Percentiles rank a stretch among this genome's conserved stretches.
Evolutionary conservation across 35 echinoderm and acorn worm species (phyloP).

Genomic region (Ophioderma brevispina): DNA sequence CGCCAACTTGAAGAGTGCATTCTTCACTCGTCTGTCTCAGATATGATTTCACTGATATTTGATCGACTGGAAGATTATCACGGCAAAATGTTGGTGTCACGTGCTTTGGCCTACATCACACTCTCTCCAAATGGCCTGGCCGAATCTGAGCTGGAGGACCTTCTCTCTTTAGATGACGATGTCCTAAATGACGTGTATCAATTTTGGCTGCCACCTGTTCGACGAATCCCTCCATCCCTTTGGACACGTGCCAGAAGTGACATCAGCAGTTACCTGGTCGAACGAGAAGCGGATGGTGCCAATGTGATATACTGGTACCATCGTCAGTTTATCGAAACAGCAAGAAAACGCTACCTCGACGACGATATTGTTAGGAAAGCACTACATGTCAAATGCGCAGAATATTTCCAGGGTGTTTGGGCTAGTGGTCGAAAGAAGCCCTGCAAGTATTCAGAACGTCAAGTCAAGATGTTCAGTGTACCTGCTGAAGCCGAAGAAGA

Average conservation of each 20-base stretch:
- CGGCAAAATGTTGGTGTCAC: slow-evolving; percentile 66
- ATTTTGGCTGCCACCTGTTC: slow-evolving; percentile 85
- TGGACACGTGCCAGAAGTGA: slow-evolving; percentile 78
- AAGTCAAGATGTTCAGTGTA: slow-evolving; percentile 40
- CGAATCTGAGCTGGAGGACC: slow-evolving; percentile 70
- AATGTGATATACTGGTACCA: slow-evolving; percentile 86
- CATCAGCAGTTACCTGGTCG: slow-evolving; percentile 60
- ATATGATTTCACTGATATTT: slow-evolving; percentile 56
- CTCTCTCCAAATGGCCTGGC: slow-evolving; percentile 57
- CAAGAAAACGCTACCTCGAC: slow-evolving; percentile 40
- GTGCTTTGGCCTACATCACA: slow-evolving; percentile 74
- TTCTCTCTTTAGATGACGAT: slow-evolving; percentile 81
- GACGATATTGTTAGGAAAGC: background rate
- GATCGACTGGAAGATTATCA: slow-evolving; percentile 74
- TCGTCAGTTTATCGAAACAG: slow-evolving; percentile 83
- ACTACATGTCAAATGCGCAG: slow-evolving; percentile 46
- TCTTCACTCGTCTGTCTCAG: slow-evolving; percentile 39
- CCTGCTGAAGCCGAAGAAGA: too few species aligned
- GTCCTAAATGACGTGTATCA: slow-evolving; percentile 86
- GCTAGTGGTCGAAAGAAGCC: slow-evolving; percentile 59
- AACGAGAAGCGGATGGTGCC: slow-evolving; percentile 81
- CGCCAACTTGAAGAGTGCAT: slow-evolving; percentile 18
- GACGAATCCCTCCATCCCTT: slow-evolving; percentile 78
- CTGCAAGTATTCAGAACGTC: slow-evolving; percentile 35
- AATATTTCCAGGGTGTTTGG: slow-evolving; percentile 75